These are phyloP conservation scores for Cotesia vestalis DNA, from an alignment of 1,140 invertebrate genomes.

Conservation along the genomic window DNA sequence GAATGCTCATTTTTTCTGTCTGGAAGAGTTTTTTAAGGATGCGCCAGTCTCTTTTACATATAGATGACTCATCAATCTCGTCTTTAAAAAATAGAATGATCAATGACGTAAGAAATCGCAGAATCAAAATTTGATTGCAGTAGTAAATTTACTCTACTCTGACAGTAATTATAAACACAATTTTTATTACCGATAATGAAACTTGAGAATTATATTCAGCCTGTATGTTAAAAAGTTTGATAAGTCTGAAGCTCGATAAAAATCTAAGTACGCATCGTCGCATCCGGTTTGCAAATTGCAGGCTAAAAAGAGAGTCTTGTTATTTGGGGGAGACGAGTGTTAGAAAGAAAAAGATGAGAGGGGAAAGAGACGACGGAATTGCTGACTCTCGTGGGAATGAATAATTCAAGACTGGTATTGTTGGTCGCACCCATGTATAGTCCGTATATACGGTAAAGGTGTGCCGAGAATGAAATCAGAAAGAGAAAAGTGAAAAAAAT, in stretches of 20 bases:
- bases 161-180: too few relatives aligned
- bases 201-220: too few relatives aligned
- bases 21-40: too few relatives aligned
- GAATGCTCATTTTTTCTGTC: too few relatives aligned
- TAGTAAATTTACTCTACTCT: too few relatives aligned
- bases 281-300: constrained; percentile 25
- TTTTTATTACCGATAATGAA: too few relatives aligned
- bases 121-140: too few relatives aligned
- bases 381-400: constrained; percentile 50
- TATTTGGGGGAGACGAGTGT: constrained; percentile 2
- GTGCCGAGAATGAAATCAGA: constrained; percentile 61
- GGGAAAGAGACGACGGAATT: constrained; percentile 31
- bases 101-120: too few relatives aligned
- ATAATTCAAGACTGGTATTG: constrained; percentile 60
- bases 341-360: constrained; percentile 22
- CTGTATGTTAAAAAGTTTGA: not conserved
- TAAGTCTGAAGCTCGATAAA: constrained; percentile 10
- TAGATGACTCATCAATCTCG: too few relatives aligned
- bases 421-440: constrained; percentile 62
- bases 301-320: not conserved
- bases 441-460: constrained; percentile 50
- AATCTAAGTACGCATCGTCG: constrained; percentile 15
- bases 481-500: constrained; percentile 21
- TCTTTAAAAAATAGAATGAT: too few relatives aligned
- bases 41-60: too few relatives aligned